Conservation (phyloP, 2,797 vertebrate genomes). For the Masticophis lateralis region DNA sequence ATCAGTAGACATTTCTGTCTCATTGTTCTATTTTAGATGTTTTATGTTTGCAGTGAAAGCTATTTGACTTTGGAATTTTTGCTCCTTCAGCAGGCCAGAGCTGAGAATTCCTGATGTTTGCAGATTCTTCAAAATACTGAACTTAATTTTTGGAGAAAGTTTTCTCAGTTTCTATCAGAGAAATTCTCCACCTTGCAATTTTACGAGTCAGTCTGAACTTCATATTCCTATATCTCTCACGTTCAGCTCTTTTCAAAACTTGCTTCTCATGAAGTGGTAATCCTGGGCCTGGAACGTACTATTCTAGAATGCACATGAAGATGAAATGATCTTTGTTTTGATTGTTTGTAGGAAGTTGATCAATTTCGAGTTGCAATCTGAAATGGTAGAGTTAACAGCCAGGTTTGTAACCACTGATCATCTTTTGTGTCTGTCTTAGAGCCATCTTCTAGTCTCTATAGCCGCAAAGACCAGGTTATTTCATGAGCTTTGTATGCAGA, state of each 20-base stretch:
- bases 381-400: neutral
- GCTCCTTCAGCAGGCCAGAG: neutral
- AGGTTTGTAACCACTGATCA: neutral
- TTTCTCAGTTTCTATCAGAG: neutral
- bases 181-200: neutral
- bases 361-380: neutral
- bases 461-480: neutral
- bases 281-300: neutral
- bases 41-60: neutral
- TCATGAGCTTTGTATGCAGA: neutral
- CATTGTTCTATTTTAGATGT: fast-evolving
- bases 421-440: neutral
- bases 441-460: neutral
- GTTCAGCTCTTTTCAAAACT: neutral
- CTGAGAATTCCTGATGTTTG: neutral
- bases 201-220: neutral
- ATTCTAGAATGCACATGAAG: neutral
- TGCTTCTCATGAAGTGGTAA: neutral
- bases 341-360: neutral
- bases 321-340: neutral
- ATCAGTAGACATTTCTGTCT: neutral
- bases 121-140: neutral
- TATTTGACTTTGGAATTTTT: neutral
- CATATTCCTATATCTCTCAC: neutral
- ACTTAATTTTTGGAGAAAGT: neutral